These are phyloP conservation scores for Thalpophila matura DNA, from an alignment of 2,888 invertebrate genomes.

Conservation along the genomic window DNA sequence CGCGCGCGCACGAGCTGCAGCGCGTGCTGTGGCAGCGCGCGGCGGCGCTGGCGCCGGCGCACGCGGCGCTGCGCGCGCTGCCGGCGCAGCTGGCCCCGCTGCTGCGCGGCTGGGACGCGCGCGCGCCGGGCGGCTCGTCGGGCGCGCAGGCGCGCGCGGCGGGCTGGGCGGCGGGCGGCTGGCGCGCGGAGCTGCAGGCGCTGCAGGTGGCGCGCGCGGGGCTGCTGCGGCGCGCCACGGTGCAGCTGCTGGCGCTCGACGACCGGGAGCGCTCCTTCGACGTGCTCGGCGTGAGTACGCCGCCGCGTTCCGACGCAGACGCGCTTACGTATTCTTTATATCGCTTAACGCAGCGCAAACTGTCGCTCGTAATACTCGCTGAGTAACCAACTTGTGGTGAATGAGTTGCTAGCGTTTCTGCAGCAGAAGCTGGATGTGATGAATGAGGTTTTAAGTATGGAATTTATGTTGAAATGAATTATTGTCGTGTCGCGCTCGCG, in stretches of 20 bases:
- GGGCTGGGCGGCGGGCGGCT: constrained; percentile 67
- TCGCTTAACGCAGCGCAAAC: too few relatives aligned
- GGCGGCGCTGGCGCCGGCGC: constrained; percentile 60
- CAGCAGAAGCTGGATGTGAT: too few relatives aligned
- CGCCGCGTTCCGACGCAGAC: too few relatives aligned
- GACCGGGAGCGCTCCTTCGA: constrained; percentile 37
- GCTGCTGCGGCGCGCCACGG: constrained; percentile 76
- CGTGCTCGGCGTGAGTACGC: constrained; percentile 60
- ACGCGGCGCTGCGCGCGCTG: constrained; percentile 60
- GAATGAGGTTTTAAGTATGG: too few relatives aligned
- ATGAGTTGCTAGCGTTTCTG: too few relatives aligned
- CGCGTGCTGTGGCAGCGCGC: constrained; percentile 78
- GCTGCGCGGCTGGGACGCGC: constrained; percentile 68
- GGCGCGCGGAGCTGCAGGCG: constrained; percentile 72
- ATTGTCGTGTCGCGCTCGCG: too few relatives aligned
- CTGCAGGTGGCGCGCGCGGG: constrained; percentile 76
- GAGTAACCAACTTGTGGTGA: too few relatives aligned
- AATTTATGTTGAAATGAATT: too few relatives aligned
- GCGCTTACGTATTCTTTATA: too few relatives aligned
- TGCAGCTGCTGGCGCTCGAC: constrained; percentile 64
- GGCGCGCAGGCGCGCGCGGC: constrained; percentile 71
- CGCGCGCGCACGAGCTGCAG: constrained; percentile 73
- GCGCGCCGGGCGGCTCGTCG: constrained; percentile 68
- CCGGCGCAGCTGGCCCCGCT: constrained; percentile 52
- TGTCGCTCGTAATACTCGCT: too few relatives aligned